Conservation (phyloP, 2,797 vertebrate species). For the Lophura swinhoii region DNA sequence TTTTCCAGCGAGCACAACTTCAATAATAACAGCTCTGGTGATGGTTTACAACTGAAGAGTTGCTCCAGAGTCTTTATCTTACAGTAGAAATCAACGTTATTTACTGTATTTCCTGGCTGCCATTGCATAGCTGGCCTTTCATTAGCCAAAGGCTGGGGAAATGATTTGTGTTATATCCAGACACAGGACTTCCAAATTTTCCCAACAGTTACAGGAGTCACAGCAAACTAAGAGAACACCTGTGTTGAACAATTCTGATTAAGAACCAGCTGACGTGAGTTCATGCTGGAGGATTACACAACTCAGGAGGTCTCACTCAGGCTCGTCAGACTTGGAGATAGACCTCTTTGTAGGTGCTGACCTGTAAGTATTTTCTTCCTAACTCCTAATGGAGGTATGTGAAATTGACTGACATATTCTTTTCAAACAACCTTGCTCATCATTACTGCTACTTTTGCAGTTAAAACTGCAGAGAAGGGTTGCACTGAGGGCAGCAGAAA, state of each 20-base stretch:
- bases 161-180: background rate
- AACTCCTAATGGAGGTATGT: background rate
- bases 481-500: background rate
- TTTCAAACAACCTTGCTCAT: background rate
- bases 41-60: background rate
- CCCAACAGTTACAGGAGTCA: background rate
- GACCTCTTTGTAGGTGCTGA: background rate
- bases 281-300: background rate
- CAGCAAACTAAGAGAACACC: background rate
- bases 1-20: background rate
- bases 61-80: background rate
- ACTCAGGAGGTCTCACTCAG: background rate
- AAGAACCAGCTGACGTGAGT: background rate
- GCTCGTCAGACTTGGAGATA: background rate
- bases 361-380: background rate
- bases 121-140: background rate
- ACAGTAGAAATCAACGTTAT: background rate
- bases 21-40: background rate
- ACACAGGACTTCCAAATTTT: background rate
- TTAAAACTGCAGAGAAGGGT: background rate
- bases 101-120: background rate
- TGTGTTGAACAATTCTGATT: background rate
- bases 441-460: background rate
- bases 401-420: background rate
- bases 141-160: background rate